Evolutionary conservation across 2,888 invertebrate species (phyloP), one percentile per base, ranked within the genome.

Genomic region (Drosophila multiciliata): DNA sequence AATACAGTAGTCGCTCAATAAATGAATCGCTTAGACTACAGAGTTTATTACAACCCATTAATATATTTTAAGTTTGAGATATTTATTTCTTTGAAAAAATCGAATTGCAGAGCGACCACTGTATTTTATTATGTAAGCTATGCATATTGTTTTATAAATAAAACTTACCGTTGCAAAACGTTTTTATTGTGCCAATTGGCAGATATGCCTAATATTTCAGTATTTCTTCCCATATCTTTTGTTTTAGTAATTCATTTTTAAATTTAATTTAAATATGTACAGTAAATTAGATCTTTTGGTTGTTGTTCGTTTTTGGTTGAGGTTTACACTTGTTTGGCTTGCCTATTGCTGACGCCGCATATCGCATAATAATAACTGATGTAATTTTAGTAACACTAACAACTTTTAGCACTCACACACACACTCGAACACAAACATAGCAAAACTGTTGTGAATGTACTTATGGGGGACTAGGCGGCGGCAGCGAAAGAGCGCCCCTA

Each of bases 381-480:
- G 55, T 66, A 71, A 63, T 68, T 70, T 68, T 54, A 75, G 70
- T 67, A 68, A 52, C 82, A 82, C 70, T 73, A 77, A 67, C 61
- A 75, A 69, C 70, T 70, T 75, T 79, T 42, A 67, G 69, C 57
- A 72, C 80, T 75, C 74, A 32, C 70, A 75, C 75, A 29, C 73
- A 62, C 72, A 75, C 29, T 29, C 5, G 29, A 74, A 17, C 66
- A 63, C 73, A 65, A 65, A 70, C 57, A 55, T 58, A 61, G 61
- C 8, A 38, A 8, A 67, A 64, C 53, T 58, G 66, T 75, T 75
- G 66, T 67, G 49, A 64, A 48, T 63, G 70, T 67, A 62, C 66
- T 66, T 73, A 57, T 72, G 80, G 65, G 80, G 65, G 59, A 69
- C 57, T 64, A 70, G 73, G 76, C 80, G 76, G 76, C 65, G 72